Percentiles rank a stretch among this genome's conserved stretches.
Evolutionary conservation across 2,888 invertebrate species (phyloP).

Genomic region (Meteorus colon): DNA sequence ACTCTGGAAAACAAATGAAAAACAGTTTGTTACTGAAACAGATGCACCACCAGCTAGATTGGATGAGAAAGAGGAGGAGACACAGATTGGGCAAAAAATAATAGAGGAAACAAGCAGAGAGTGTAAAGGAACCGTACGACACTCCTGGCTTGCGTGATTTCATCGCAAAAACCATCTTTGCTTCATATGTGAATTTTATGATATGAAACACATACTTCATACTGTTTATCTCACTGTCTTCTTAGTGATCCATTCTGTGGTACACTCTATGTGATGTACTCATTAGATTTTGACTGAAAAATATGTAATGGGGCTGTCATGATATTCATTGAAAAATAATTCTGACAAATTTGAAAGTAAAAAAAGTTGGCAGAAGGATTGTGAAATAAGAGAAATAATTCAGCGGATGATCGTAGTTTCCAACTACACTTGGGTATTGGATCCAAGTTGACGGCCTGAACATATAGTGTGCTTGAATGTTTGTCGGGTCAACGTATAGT

Average conservation of each 20-base stretch:
- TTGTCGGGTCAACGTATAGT: conserved; percentile 30
- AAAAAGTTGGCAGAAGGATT: too few species aligned
- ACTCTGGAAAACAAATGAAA: conserved; percentile 21
- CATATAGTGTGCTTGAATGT: not conserved
- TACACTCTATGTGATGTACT: conserved; percentile 55
- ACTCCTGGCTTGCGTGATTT: not conserved
- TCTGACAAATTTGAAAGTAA: conserved; percentile 4
- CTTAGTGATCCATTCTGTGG: conserved; percentile 67
- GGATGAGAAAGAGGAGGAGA: not conserved
- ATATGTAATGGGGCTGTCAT: too few species aligned
- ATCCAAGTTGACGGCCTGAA: conserved; percentile 14
- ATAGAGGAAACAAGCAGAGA: conserved; percentile 1
- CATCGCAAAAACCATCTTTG: not conserved
- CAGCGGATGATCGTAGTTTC: not conserved
- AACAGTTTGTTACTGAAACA: not conserved
- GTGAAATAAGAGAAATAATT: not conserved
- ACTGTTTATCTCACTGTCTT: conserved; percentile 55
- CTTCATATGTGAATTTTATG: conserved; percentile 70
- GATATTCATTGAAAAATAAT: too few species aligned
- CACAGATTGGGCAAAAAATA: not conserved
- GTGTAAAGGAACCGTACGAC: conserved; percentile 20
- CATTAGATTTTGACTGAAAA: conserved; percentile 29
- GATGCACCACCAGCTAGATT: not conserved
- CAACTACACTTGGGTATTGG: not conserved
- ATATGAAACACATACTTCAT: conserved; percentile 70